Base-by-base conservation (phyloP, 1,140 invertebrate species). In the Drosophila nigrodunni region DNA sequence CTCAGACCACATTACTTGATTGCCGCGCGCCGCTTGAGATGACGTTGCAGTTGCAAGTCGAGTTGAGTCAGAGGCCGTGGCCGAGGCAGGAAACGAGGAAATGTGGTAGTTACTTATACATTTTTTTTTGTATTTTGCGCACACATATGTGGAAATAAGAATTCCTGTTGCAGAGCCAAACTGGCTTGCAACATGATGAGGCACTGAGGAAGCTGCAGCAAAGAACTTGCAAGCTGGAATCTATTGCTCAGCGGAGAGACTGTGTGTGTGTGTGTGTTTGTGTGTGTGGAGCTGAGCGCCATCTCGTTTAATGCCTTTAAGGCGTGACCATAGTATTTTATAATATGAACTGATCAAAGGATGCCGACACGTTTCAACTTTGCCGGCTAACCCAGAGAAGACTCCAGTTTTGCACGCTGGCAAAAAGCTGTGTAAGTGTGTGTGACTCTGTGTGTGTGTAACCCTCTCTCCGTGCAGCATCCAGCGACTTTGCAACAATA, bases 271-370 rank as follows among this genome's bases (percentile, higher is more conserved):
- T 71, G 47, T 77, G 64, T 80, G 43, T 74, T 76, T 78, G 64
- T 80, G 57, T 80, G 66, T 88, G 79, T 80, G 70, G 47, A 85
- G 74, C 82, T 69, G 91, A 92, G 91, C 91, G 91, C 91, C 91
- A 92, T 92, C 91, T 92, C 91, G 91, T 92, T 92, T 92, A 92
- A 92, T 92, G 91, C 90, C 91, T 92, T 92, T 91, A 92, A 92
- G 91, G 91, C 91, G 91, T 92, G 91, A 92, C 91, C 90, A 91
- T 89, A 92, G 91, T 92, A 92, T 92, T 92, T 92, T 92, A 92
- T 92, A 92, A 92, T 91, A 88, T 92, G 88, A 87, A 90, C 81
- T 92, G 91, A 92, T 92, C 90, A 92, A 92, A 92, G 90, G 85
- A 91, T 73, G 73, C 90, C 90, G 91, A 68, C 73, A 61, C 87